Base-by-base conservation (phyloP, 1,140 invertebrate species). In the Eriocheir sinensis region DNA sequence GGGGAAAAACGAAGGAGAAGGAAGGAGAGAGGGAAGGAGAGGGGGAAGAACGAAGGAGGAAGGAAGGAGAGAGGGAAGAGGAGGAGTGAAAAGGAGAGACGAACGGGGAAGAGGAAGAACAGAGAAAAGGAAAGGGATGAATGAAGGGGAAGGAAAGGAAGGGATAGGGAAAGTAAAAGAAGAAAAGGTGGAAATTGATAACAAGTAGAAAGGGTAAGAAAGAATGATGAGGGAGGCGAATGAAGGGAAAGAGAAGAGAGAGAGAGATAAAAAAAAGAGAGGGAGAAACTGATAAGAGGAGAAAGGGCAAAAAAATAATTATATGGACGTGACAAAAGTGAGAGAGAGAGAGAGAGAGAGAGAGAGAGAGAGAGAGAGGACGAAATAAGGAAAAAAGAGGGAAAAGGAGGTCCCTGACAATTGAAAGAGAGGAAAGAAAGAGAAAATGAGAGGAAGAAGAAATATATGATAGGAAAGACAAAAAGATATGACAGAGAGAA, bases 81-180 rank as follows among this genome's bases (percentile, higher is more conserved):
- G 3, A 44, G 2, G 88, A 21, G 88, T 41, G 15, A 40, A 27
- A 41, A 38, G 21, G 32, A 9, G 38, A 41, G 85, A 12, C 36
- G 12, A 44, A 41, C 17, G 30, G 88, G 32, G 44, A 48, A 34
- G 21, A 12, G 41, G 38, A 17, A 12, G 27, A 21, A 44, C 3
- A 89, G 3, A 88, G 38, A 40, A 41, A 89, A 32, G 44, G 38
- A 89, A 40, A 48, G 88, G 32, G n/a, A n/a, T n/a, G n/a, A n/a
- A n/a, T n/a, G n/a, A 48, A 44, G 40, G 48, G 17, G 41, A 48
- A 90, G 41, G 41, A 3, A 17, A 17, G 27, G 21, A n/a, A 2
- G 27, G 27, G 44, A 32, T 30, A 6, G 15, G 15, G 3, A 32
- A 53, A 53, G 40, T 41, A 15, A 89, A 30, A 17, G 2, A 2